Evolutionary conservation across 53 echinoderm and acorn worm species (phyloP), one percentile per base, ranked within the genome.

Genomic region (Arbacia lixula): DNA sequence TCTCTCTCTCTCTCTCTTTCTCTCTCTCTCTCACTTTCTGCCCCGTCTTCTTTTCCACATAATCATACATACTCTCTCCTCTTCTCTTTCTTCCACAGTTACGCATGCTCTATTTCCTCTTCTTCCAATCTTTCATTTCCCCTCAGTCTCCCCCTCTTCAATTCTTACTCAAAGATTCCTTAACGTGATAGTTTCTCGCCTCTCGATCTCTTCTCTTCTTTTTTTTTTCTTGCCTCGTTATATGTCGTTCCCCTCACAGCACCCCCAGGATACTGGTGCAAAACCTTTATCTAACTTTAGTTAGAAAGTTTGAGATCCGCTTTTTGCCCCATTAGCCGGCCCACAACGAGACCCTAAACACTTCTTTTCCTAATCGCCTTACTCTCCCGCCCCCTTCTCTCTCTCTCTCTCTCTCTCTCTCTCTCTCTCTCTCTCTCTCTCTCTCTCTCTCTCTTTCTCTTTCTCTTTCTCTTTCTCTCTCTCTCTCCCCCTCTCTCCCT

Each of bases 391-490:
- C n/a, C n/a, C 52, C 0, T 33, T 1, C 20, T 5, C 28, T 34
- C 36, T 14, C 34, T 30, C 76, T 5, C 50, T n/a, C 0, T 5
- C 1, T 36, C 30, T 16, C 76, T 35, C 19, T 8, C 41, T 9
- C 41, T 17, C 27, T 39, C n/a, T 71, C 41, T 16, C 41, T 16
- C 71, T 39, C 71, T 36, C 27, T 43, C 39, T 21, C 21, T 71
- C 27, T 17, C 17, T 14, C n/a, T 1, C n/a, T 14, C 12, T 21
- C 61, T 17, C 6, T 64, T 12, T 42, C 35, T 66, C 35, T 36
- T 35, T 68, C 39, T 40, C 25, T 40, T 38, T 68, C 20, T 38
- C 68, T 40, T 2, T 67, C 68, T 67, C 67, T 67, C 22, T 67
- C 39, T 38, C 40, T 68, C 66, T 65, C 4, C 34, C 29, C 20